These are phyloP conservation scores for Frankliniella intonsa DNA, from an alignment of 2,888 invertebrate genomes.

Conservation along the genomic window DNA sequence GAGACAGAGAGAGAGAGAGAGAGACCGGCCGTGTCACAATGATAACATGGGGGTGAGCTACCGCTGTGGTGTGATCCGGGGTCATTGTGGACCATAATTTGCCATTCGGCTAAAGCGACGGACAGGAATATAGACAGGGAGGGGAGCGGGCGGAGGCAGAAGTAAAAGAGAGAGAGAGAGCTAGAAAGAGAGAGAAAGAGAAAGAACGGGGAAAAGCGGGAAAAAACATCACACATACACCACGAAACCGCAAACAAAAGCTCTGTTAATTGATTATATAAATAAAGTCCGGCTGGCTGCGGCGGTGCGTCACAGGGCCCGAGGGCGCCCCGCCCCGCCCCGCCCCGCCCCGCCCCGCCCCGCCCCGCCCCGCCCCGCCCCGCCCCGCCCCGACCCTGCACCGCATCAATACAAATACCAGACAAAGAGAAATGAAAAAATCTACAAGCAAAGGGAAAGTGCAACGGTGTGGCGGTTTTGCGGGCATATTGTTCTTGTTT, in stretches of 20 bases:
- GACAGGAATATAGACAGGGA: not conserved
- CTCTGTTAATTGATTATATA: slow-evolving; percentile 13
- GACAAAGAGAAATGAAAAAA: too few species aligned
- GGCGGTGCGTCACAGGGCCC: too few species aligned
- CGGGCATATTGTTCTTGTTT: too few species aligned
- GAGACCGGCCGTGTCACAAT: not conserved
- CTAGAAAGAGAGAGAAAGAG: not conserved
- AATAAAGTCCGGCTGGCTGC: not conserved
- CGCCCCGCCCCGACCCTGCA: too few species aligned
- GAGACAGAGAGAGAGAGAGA: not conserved
- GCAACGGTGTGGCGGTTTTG: too few species aligned
- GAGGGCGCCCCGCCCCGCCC: too few species aligned
- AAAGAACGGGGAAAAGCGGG: not conserved
- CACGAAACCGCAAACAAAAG: not conserved
- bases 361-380: too few species aligned
- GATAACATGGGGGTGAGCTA: slow-evolving; percentile 1
- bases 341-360: too few species aligned
- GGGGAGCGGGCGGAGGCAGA: not conserved
- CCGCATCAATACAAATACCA: too few species aligned
- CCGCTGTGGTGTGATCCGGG: not conserved
- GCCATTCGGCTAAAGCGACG: slow-evolving; percentile 15
- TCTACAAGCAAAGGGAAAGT: too few species aligned
- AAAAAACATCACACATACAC: not conserved
- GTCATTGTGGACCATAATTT: slow-evolving; percentile 21
- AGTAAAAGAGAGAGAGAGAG: not conserved